These are phyloP conservation scores for Parnassius glacialis DNA, from an alignment of 2,888 invertebrate genomes.

Conservation along the genomic window DNA sequence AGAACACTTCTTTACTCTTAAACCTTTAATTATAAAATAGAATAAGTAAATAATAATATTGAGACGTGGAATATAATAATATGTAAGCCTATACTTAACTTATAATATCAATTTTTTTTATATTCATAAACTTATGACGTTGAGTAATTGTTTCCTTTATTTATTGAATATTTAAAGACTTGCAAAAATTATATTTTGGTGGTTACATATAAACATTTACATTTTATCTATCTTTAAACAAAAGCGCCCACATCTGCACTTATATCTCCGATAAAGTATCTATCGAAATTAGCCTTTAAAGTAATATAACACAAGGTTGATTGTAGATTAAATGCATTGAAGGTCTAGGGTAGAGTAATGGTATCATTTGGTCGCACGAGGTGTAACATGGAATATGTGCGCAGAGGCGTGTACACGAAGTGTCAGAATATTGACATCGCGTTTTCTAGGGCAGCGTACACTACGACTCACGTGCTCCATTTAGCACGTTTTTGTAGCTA, in stretches of 20 bases:
- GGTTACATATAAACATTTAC: constrained; percentile 1
- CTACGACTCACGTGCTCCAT: constrained; percentile 29
- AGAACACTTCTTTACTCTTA: no score
- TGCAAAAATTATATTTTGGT: constrained; percentile 8
- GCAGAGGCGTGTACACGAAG: constrained; percentile 57
- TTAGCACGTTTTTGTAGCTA: constrained; percentile 6
- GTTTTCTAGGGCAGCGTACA: constrained; percentile 45
- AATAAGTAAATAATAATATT: no score
- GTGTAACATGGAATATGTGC: constrained; percentile 57
- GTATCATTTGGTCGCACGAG: constrained; percentile 67
- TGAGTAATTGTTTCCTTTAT: background rate
- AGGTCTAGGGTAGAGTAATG: constrained; percentile 60
- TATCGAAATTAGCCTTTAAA: constrained; percentile 45
- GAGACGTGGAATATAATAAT: no score
- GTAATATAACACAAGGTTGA: constrained; percentile 43
- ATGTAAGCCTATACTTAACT: no score
- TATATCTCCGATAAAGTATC: constrained; percentile 38
- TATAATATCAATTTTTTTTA: no score
- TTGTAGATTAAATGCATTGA: constrained; percentile 38
- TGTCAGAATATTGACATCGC: constrained; percentile 62
- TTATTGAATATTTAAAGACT: background rate
- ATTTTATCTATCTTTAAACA: constrained; percentile 47
- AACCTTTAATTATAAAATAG: no score
- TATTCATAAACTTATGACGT: no score
- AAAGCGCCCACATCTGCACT: constrained; percentile 52